Evolutionary conservation across 2,113 vertebrate species (phyloP).

Genomic region (Saguinus midas): DNA sequence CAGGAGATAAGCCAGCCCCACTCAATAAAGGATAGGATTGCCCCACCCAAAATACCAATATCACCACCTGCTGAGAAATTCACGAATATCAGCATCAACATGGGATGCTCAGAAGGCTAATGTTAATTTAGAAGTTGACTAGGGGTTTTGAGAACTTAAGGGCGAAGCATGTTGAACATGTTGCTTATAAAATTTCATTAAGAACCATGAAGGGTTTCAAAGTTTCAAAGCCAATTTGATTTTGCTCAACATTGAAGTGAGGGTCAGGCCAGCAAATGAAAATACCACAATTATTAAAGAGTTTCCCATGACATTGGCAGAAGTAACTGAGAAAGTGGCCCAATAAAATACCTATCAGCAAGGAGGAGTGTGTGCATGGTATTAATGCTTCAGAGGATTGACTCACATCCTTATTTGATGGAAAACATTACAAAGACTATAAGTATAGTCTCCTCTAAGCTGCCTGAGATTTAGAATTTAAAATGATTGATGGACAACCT

Average conservation of each 20-base stretch:
- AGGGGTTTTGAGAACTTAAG: neutral
- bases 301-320: neutral
- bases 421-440: neutral
- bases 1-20: neutral
- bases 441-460: neutral
- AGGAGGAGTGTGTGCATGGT: neutral
- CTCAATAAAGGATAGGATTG: neutral
- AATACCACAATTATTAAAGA: neutral
- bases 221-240: neutral
- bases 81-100: neutral
- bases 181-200: neutral
- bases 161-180: neutral
- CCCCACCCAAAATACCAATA: neutral
- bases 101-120: neutral
- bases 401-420: neutral
- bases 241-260: neutral
- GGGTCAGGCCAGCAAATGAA: neutral
- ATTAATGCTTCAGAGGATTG: neutral
- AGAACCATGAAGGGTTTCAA: neutral
- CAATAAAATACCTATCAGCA: neutral
- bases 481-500: neutral
- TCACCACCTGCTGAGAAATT: neutral
- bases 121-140: neutral
- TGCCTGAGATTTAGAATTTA: neutral
- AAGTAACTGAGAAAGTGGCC: neutral